Evolutionary conservation across 1,140 invertebrate species (phyloP).

Genomic region (Anthonomus grandis): DNA sequence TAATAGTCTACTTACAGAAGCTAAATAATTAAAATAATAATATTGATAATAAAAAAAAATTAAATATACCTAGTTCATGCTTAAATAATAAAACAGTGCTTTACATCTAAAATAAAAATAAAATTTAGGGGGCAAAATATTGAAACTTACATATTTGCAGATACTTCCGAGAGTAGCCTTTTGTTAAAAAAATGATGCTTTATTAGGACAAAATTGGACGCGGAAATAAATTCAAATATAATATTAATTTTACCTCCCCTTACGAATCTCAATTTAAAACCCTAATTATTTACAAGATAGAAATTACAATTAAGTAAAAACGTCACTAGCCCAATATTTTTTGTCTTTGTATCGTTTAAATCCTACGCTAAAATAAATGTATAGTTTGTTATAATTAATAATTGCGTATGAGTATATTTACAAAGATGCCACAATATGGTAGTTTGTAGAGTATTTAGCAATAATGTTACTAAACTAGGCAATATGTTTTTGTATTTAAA

Average conservation of each 20-base stretch:
- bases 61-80: conserved; percentile 39
- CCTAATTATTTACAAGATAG: background rate
- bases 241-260: background rate
- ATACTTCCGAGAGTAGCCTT: conserved; percentile 44
- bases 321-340: conserved; percentile 25
- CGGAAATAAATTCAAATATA: background rate
- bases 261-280: background rate
- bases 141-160: conserved; percentile 46
- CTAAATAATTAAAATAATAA: conserved; percentile 32
- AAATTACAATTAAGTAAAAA: conserved; percentile 21
- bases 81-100: conserved; percentile 28
- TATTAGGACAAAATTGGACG: background rate
- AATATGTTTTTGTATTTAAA: too few relatives aligned
- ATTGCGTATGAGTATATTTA: too few relatives aligned
- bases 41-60: conserved; percentile 23
- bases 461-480: too few relatives aligned
- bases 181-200: conserved; percentile 6
- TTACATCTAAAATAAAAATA: conserved; percentile 8
- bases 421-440: too few relatives aligned
- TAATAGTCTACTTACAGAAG: conserved; percentile 11
- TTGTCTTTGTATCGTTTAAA: conserved; percentile 12
- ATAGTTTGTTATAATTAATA: too few relatives aligned
- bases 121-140: background rate
- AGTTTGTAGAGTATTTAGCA: too few relatives aligned
- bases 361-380: background rate